A percentile compares a stretch with the other conserved stretches of the same genome.
phyloP scores from a whole-genome alignment of 2,113 vertebrate genomes.

The Vulpes lagopus region DNA sequence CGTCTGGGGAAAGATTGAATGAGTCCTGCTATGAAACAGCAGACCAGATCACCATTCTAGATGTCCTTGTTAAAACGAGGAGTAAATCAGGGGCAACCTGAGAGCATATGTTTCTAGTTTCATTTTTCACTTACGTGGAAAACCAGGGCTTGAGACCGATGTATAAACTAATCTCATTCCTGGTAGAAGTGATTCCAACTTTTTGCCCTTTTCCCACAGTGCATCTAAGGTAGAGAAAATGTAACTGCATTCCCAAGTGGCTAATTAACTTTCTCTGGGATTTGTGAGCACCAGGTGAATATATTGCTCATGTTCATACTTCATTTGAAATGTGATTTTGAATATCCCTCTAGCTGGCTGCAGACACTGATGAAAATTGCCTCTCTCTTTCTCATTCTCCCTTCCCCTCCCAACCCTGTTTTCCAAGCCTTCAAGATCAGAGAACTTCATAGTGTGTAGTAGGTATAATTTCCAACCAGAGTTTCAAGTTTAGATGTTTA shows the following conservation, averaged over 20 bases:
- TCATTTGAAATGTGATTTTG: conserved; percentile 66
- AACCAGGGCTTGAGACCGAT: conserved; percentile 67
- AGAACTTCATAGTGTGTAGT: neutral
- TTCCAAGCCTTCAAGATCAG: conserved; percentile 31
- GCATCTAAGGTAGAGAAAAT: conserved; percentile 66
- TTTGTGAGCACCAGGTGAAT: conserved; percentile 62
- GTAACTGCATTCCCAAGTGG: conserved; percentile 60
- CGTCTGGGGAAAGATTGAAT: neutral
- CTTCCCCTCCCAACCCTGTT: neutral
- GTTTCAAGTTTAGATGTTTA: conserved; percentile 15
- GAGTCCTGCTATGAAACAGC: neutral
- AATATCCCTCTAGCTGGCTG: conserved; percentile 64
- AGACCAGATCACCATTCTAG: neutral
- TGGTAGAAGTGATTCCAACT: conserved; percentile 56
- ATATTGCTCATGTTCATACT: conserved; percentile 30
- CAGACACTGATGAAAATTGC: conserved; percentile 62
- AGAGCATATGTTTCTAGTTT: conserved; percentile 65
- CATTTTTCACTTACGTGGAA: conserved; percentile 61
- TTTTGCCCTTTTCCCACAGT: conserved; percentile 60
- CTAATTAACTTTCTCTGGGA: conserved; percentile 73
- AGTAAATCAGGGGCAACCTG: conserved; percentile 32
- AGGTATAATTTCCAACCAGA: conserved; percentile 20
- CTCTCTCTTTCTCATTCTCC: neutral
- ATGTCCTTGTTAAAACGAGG: conserved; percentile 7
- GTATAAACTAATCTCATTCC: conserved; percentile 63